Percentiles rank a stretch among this genome's conserved stretches.
Evolutionary conservation across 1,140 invertebrate species (phyloP).

Genomic region (Parapsyche elsis): DNA sequence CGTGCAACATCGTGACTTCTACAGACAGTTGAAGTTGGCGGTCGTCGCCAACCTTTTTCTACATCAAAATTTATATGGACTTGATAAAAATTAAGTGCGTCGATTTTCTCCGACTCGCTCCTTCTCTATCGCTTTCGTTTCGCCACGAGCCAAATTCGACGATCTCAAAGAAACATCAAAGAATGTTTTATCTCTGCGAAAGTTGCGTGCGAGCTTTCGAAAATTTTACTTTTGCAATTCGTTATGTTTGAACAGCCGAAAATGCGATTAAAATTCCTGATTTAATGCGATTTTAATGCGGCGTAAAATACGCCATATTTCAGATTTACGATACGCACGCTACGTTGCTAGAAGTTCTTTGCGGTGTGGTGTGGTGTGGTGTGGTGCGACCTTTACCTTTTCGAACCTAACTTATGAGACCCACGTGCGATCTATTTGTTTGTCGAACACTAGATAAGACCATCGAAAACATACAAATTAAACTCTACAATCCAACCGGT

Average conservation of each 20-base stretch:
- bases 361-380: no score
- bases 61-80: no score
- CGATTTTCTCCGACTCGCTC: not conserved
- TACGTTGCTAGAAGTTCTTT: no score
- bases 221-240: slow-evolving; percentile 14
- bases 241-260: slow-evolving; percentile 5
- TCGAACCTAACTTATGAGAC: not conserved
- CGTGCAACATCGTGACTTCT: slow-evolving; percentile 20
- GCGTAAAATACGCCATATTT: no score
- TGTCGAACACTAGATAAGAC: not conserved
- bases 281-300: not conserved
- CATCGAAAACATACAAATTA: not conserved
- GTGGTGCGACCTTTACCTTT: not conserved
- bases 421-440: not conserved
- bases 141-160: not conserved
- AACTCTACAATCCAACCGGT: not conserved
- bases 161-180: slow-evolving; percentile 23
- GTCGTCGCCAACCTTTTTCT: slow-evolving; percentile 1
- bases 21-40: not conserved
- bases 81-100: no score
- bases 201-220: not conserved
- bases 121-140: not conserved
- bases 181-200: slow-evolving; percentile 7
- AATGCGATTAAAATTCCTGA: slow-evolving; percentile 23
- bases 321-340: not conserved